These are phyloP conservation scores for Himalopsyche phryganea DNA, from an alignment of 1,140 invertebrate genomes.

Conservation along the genomic window DNA sequence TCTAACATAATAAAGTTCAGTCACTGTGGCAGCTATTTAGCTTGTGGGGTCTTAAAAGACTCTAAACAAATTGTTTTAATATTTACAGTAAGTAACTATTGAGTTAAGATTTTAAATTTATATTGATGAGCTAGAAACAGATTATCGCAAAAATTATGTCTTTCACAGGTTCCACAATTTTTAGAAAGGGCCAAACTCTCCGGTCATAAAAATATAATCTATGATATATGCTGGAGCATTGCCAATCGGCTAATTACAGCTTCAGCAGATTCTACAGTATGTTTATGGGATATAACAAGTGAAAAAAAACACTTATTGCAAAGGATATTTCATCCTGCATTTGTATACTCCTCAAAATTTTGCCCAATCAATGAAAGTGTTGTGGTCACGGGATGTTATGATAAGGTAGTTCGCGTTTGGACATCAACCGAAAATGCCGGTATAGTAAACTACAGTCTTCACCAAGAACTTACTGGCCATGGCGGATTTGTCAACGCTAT, in stretches of 20 bases:
- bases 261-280: slow-evolving; percentile 37
- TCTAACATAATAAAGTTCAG: slow-evolving; percentile 39
- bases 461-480: slow-evolving; percentile 37
- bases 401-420: slow-evolving; percentile 38
- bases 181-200: slow-evolving; percentile 33
- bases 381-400: slow-evolving; percentile 38
- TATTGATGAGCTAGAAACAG: background rate
- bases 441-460: slow-evolving; percentile 26
- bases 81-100: slow-evolving; percentile 29
- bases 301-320: slow-evolving; percentile 21
- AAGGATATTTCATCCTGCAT: slow-evolving; percentile 37
- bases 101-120: background rate
- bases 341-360: slow-evolving; percentile 38
- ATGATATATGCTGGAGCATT: slow-evolving; percentile 37
- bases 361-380: slow-evolving; percentile 28
- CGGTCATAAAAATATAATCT: slow-evolving; percentile 37
- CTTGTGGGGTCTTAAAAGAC: slow-evolving; percentile 32
- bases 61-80: slow-evolving; percentile 34
- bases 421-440: slow-evolving; percentile 9
- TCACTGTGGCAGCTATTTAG: slow-evolving; percentile 37
- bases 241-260: slow-evolving; percentile 33
- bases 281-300: slow-evolving; percentile 34
- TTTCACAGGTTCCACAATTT: slow-evolving; percentile 33
- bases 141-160: background rate
- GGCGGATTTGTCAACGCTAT: slow-evolving; percentile 37